phyloP scores from a whole-genome alignment of 2,888 invertebrate species.

The Spialia ferax region DNA sequence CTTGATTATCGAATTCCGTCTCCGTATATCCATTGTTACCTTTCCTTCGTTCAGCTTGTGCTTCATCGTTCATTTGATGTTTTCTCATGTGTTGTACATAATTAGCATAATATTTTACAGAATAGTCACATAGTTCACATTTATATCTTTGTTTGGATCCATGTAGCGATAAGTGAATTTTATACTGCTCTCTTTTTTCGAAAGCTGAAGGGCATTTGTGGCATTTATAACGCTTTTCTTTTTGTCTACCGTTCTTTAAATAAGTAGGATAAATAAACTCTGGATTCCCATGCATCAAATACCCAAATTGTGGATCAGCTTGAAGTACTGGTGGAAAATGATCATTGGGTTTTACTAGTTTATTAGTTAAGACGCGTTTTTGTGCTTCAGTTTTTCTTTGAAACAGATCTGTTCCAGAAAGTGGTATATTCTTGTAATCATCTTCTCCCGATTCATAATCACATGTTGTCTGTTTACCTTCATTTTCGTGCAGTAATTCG shows the following conservation, averaged over 20 bases:
- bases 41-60: slow-evolving; percentile 86
- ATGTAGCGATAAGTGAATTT: slow-evolving; percentile 93
- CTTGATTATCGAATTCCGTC: slow-evolving; percentile 56
- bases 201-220: slow-evolving; percentile 96
- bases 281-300: slow-evolving; percentile 91
- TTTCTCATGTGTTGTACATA: slow-evolving; percentile 94
- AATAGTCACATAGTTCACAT: slow-evolving; percentile 95
- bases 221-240: slow-evolving; percentile 93
- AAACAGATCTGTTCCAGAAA: slow-evolving; percentile 89
- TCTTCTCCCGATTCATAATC: slow-evolving; percentile 84
- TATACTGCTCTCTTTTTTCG: slow-evolving; percentile 94
- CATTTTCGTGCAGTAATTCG: slow-evolving; percentile 83
- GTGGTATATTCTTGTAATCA: slow-evolving; percentile 84
- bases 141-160: slow-evolving; percentile 94
- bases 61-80: slow-evolving; percentile 91
- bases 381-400: slow-evolving; percentile 88
- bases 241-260: slow-evolving; percentile 90
- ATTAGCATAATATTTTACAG: slow-evolving; percentile 95
- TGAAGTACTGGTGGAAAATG: slow-evolving; percentile 83
- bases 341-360: slow-evolving; percentile 81
- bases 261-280: slow-evolving; percentile 92
- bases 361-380: slow-evolving; percentile 80
- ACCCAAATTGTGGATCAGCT: slow-evolving; percentile 89
- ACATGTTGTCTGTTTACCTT: slow-evolving; percentile 62
- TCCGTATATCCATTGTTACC: slow-evolving; percentile 60